A percentile compares a stretch with the other conserved stretches of the same genome.
Conservation (phyloP, 2,888 invertebrate species). For the Blastobasis adustella region DNA sequence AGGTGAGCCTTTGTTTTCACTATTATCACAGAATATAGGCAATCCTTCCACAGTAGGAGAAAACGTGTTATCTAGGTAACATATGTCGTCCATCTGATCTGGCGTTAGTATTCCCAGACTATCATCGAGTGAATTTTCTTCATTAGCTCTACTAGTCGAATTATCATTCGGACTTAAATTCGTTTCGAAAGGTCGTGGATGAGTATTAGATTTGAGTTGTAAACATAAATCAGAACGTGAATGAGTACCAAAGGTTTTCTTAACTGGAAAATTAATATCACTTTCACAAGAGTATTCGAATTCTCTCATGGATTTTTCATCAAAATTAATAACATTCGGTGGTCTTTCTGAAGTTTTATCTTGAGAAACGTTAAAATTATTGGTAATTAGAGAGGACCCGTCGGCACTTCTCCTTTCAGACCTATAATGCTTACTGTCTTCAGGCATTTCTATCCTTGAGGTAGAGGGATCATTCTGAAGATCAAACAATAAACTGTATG, state of each 20-base stretch:
- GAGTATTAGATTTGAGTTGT: constrained; percentile 56
- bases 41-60: constrained; percentile 80
- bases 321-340: constrained; percentile 63
- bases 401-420: constrained; percentile 30
- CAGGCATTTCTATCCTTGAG: constrained; percentile 33
- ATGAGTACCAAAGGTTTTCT: constrained; percentile 55
- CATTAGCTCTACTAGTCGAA: constrained; percentile 69
- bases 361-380: constrained; percentile 31
- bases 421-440: constrained; percentile 31
- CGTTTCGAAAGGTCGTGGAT: constrained; percentile 47
- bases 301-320: constrained; percentile 63
- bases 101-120: constrained; percentile 91
- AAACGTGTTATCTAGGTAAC: constrained; percentile 76
- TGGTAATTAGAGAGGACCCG: constrained; percentile 25
- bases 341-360: constrained; percentile 51
- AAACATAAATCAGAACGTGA: constrained; percentile 65
- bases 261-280: constrained; percentile 41
- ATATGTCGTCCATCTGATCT: constrained; percentile 88
- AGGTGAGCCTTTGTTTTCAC: constrained; percentile 59
- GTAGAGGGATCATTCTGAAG: constrained; percentile 55
- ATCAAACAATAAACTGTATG: constrained; percentile 76
- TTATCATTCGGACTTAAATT: constrained; percentile 65
- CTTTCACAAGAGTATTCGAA: constrained; percentile 68
- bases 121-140: constrained; percentile 89
- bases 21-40: constrained; percentile 61